A percentile compares a stretch with the other conserved stretches of the same genome.
Evolutionary conservation across 1,140 invertebrate genomes (phyloP).

Genomic region (Ruditapes philippinarum): DNA sequence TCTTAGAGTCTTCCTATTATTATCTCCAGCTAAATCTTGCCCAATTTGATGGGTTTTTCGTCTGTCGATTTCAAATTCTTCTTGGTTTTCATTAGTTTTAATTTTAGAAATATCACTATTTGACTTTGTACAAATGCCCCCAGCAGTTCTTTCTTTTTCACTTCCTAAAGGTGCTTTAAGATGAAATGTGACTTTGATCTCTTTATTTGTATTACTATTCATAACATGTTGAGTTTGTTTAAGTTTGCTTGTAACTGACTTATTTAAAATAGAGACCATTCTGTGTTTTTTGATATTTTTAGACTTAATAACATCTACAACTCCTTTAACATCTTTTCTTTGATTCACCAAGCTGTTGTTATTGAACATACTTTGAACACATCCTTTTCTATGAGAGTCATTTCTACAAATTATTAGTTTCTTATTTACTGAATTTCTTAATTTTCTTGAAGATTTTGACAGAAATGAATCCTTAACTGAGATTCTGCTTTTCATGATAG

Average conservation of each 20-base stretch:
- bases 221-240: not conserved
- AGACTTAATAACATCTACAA: not conserved
- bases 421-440: not conserved
- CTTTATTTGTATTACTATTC: not conserved
- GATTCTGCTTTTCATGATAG: not conserved
- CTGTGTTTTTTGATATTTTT: not conserved
- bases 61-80: not conserved
- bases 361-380: not conserved
- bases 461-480: not conserved
- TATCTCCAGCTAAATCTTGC: not conserved
- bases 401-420: not conserved
- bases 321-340: not conserved
- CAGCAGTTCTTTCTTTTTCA: not conserved
- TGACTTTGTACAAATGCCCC: not conserved
- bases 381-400: not conserved
- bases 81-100: no score
- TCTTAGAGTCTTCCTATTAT: no score
- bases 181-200: slow-evolving; percentile 2
- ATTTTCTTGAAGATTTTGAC: not conserved
- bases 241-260: not conserved
- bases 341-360: not conserved
- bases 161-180: not conserved
- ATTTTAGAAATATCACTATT: no score
- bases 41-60: not conserved
- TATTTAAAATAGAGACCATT: not conserved